Conservation (phyloP, 2,113 vertebrate species). For the Pao palembangensis region DNA sequence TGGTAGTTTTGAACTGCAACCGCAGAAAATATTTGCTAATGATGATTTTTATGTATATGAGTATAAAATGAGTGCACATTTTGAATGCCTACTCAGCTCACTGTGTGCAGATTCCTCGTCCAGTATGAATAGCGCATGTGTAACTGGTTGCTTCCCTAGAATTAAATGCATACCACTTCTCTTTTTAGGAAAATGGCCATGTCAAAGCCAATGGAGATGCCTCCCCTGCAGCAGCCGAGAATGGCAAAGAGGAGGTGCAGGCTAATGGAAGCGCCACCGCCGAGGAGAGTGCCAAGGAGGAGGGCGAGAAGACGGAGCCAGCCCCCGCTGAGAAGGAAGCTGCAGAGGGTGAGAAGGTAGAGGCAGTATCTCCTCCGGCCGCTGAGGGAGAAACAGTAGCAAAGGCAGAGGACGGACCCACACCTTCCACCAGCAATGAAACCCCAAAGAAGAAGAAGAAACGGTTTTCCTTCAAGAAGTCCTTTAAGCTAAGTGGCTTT, state of each 20-base stretch:
- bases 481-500: constrained; percentile 94
- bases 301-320: constrained; percentile 45
- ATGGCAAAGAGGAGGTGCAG: constrained; percentile 83
- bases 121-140: not conserved
- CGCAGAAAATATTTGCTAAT: too few species aligned
- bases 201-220: constrained; percentile 82
- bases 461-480: constrained; percentile 96
- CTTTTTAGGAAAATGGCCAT: constrained; percentile 86
- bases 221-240: constrained; percentile 80
- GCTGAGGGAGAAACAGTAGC: constrained; percentile 78
- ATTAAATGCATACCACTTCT: constrained; percentile 21
- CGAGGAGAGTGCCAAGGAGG: constrained; percentile 77
- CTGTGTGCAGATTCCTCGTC: too few species aligned
- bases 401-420: constrained; percentile 68
- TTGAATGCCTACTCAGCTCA: not conserved
- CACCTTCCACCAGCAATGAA: constrained; percentile 83
- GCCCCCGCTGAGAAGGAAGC: constrained; percentile 56
- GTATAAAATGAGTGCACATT: too few species aligned
- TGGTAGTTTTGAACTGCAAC: too few species aligned
- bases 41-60: too few species aligned
- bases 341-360: constrained; percentile 61
- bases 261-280: constrained; percentile 85
- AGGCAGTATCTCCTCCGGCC: constrained; percentile 73
- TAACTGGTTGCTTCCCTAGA: constrained; percentile 3
- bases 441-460: constrained; percentile 98